Percentiles rank a stretch among this genome's conserved stretches.
These are phyloP conservation scores for Vanessa tameamea DNA, from an alignment of 1,140 invertebrate genomes.

Conservation along the genomic window DNA sequence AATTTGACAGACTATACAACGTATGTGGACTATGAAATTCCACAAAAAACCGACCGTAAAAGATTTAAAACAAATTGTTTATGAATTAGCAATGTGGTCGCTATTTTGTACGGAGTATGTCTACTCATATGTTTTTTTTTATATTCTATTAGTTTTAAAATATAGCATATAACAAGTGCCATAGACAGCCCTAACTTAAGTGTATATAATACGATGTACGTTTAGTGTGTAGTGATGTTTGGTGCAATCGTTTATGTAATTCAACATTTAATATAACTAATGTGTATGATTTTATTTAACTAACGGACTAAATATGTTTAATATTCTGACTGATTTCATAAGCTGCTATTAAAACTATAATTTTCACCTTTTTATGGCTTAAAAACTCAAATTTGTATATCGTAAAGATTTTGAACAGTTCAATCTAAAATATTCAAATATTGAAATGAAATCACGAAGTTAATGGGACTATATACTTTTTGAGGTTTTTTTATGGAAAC, in stretches of 20 bases:
- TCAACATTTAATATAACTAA: constrained; percentile 33
- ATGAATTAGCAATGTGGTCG: no score
- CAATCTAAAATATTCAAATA: no score
- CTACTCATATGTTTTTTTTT: no score
- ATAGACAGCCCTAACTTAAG: constrained; percentile 26
- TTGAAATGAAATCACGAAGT: constrained; percentile 1
- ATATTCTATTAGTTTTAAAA: no score
- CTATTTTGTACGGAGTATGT: no score
- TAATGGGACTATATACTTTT: neutral
- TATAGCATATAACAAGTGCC: constrained; percentile 19
- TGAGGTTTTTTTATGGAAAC: no score
- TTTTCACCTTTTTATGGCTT: no score
- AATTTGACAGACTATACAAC: neutral
- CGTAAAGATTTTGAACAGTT: no score
- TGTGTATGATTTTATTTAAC: constrained; percentile 16
- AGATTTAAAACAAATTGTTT: no score
- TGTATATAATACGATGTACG: constrained; percentile 23
- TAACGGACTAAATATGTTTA: constrained; percentile 21
- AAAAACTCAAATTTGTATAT: no score
- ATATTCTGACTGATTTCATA: constrained; percentile 31
- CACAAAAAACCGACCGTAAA: no score
- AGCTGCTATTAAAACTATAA: neutral
- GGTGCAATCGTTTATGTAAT: constrained; percentile 28
- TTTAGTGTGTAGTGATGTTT: constrained; percentile 32
- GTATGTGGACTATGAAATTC: no score